Evolutionary conservation across 2,113 vertebrate species (phyloP).

Genomic region (Monopterus albus): DNA sequence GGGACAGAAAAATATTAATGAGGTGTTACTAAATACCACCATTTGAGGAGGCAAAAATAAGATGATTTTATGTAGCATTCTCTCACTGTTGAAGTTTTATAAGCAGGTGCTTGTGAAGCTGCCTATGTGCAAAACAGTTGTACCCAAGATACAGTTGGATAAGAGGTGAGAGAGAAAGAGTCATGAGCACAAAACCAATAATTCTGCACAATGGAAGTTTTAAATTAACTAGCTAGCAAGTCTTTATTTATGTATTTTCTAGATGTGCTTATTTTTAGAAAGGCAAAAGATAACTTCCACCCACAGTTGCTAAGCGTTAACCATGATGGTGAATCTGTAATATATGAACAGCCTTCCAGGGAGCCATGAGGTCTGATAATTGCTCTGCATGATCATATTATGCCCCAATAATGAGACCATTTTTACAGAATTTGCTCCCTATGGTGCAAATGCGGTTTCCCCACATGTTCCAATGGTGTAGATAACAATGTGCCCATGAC

Average conservation of each 20-base stretch:
- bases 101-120: constrained; percentile 21
- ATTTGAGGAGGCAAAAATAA: constrained; percentile 3
- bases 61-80: not conserved
- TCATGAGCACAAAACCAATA: not conserved
- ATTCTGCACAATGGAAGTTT: constrained; percentile 16
- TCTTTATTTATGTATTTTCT: not conserved
- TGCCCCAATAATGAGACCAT: not conserved
- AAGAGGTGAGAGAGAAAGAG: not conserved
- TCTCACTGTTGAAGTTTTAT: not conserved
- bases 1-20: constrained; percentile 6
- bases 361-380: constrained; percentile 11
- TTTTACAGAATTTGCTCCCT: constrained; percentile 15
- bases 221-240: constrained; percentile 5
- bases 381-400: constrained; percentile 24
- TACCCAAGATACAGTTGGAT: constrained; percentile 1
- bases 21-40: constrained; percentile 24
- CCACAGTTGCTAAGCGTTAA: not conserved
- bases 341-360: not conserved
- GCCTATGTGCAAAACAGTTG: constrained; percentile 28
- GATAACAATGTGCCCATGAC: not conserved
- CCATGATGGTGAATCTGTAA: not conserved
- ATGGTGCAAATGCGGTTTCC: not conserved
- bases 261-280: not conserved
- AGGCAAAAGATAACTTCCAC: not conserved
- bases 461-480: not conserved